Percentiles rank a stretch among this genome's conserved stretches.
phyloP scores from a whole-genome alignment of 1,140 invertebrate genomes.

The Doryteuthis pealeii region DNA sequence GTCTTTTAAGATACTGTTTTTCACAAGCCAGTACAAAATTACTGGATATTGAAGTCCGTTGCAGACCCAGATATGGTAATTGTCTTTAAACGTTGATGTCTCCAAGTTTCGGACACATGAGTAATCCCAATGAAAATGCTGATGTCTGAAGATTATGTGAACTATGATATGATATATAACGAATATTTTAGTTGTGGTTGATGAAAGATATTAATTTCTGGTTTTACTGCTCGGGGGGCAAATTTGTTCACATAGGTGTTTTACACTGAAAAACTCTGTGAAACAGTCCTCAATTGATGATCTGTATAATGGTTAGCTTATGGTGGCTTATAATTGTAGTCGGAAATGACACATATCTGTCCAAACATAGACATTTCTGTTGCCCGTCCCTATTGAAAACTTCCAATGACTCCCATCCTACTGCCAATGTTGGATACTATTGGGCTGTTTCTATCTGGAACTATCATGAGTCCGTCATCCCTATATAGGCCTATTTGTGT shows the following conservation, averaged over 20 bases:
- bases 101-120: not conserved
- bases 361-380: no score
- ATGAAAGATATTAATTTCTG: not conserved
- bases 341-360: no score
- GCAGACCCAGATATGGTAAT: not conserved
- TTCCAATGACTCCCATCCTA: no score
- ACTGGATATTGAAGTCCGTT: not conserved
- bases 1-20: constrained; percentile 18
- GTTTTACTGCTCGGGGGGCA: constrained; percentile 25
- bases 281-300: constrained; percentile 57
- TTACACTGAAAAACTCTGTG: constrained; percentile 51
- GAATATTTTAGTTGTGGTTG: not conserved
- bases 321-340: no score
- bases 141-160: not conserved
- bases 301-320: no score
- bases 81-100: not conserved
- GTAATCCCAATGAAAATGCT: not conserved
- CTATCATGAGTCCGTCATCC: no score
- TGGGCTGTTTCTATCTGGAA: no score
- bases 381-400: no score
- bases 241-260: constrained; percentile 43
- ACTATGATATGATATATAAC: no score
- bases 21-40: not conserved
- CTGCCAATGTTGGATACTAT: no score
- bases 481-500: no score